Base-by-base conservation (phyloP, 2,113 vertebrate genomes). In the Scolopax mira region DNA sequence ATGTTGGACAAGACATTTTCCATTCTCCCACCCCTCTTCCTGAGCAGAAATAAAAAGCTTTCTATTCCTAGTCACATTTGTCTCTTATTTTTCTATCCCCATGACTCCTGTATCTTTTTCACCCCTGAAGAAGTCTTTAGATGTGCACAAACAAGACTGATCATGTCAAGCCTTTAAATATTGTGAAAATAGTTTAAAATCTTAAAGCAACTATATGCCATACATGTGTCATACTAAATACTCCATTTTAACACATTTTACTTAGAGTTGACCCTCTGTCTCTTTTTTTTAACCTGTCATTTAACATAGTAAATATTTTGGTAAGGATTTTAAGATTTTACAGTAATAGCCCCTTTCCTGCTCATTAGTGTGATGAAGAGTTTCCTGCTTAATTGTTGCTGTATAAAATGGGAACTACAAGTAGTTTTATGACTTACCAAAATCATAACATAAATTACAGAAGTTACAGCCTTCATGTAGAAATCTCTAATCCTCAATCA, bases 51-150 rank as follows among this genome's bases (percentile, higher is more conserved):
- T 18, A 6, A 74, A 84, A 89, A 4, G 5, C 9, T 44, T 91
- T 81, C 65, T 69, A 33, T 39, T 67, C 23, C 48, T 93, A 51
- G 48, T 91, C 25, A 62, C 41, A 90, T 80, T 85, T 79, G 23
- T 65, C 41, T 83, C 24, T 83, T 27, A 3, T 85, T 79, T 93
- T 72, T 88, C 35, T 69, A 85, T 93, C 96, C 90, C 96, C 88
- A 69, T 52, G 37, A 82, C 81, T 96, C 93, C 86, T 78, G 2
- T 55, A 66, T 39, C 11, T 87, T 67, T 89, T 75, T 82, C 19
- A 62, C 6, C 12, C 13, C 18, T 46, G 30, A 84, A 61, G 9
- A 69, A 77, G 15, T 48, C 39, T 69, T 19, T 13, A 80, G 12
- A 11, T 72, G 87, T 44, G 18, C 6, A 4, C 23, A 75, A 79